Conservation (phyloP, 2,113 vertebrate genomes). For the Zapornia atra region DNA sequence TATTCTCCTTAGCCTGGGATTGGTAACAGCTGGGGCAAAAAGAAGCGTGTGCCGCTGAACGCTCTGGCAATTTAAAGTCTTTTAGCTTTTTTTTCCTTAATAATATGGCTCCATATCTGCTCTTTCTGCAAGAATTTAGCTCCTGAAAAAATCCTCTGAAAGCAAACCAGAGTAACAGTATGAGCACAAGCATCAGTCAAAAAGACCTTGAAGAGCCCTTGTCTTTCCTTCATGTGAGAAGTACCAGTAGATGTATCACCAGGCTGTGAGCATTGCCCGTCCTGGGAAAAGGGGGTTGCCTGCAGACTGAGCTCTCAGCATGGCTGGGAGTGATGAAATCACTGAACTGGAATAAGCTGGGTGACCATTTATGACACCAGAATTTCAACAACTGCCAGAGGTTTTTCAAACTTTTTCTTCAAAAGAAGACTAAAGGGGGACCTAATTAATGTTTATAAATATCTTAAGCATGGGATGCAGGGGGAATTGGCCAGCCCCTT, state of each 20-base stretch:
- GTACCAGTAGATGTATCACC: background rate
- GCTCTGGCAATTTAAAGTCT: background rate
- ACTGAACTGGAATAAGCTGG: background rate
- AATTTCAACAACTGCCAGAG: background rate
- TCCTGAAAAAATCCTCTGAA: background rate
- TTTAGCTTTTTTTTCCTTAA: background rate
- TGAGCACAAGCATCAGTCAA: background rate
- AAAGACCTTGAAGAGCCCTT: background rate
- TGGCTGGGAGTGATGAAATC: background rate
- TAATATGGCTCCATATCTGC: background rate
- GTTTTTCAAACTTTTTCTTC: too few relatives aligned
- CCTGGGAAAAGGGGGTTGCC: background rate
- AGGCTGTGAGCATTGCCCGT: fast-evolving
- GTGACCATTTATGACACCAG: background rate
- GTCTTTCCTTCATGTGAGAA: background rate
- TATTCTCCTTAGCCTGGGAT: background rate
- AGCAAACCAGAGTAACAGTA: background rate
- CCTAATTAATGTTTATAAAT: too few relatives aligned
- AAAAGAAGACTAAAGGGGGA: too few relatives aligned
- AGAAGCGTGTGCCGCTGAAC: background rate
- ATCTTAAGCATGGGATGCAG: too few relatives aligned
- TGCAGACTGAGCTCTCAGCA: background rate
- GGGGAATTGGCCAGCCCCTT: too few relatives aligned
- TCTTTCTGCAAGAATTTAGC: background rate
- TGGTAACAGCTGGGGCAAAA: background rate